Evolutionary conservation across 2,888 invertebrate genomes (phyloP).

Genomic region (Apodemia mormo): DNA sequence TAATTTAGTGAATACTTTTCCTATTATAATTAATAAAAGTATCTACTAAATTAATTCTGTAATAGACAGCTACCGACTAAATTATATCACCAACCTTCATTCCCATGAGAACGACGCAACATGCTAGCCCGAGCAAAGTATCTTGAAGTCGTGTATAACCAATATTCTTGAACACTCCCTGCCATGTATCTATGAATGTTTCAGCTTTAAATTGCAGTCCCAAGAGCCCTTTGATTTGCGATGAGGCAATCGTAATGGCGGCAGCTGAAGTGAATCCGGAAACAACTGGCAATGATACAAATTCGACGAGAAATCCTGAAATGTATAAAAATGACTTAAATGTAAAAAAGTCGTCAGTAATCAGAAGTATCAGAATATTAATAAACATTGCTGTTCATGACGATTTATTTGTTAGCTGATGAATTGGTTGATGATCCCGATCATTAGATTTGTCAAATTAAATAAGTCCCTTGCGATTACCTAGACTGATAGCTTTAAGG

Average conservation of each 20-base stretch:
- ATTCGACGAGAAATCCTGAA: slow-evolving; percentile 87
- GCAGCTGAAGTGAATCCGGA: slow-evolving; percentile 90
- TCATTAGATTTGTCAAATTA: no score
- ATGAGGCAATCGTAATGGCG: slow-evolving; percentile 87
- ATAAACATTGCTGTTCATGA: not conserved
- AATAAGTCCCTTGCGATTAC: no score
- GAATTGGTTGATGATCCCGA: no score
- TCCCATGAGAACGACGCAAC: slow-evolving; percentile 81
- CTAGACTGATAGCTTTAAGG: no score
- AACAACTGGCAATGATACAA: slow-evolving; percentile 88
- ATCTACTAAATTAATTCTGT: no score
- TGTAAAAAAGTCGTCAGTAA: not conserved
- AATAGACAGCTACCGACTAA: slow-evolving; percentile 12
- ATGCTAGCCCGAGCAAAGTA: slow-evolving; percentile 82
- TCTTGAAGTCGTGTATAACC: slow-evolving; percentile 80
- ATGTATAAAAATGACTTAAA: slow-evolving; percentile 24
- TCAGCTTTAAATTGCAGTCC: slow-evolving; percentile 84
- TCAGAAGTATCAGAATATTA: no score
- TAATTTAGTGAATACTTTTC: no score
- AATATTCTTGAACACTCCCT: slow-evolving; percentile 77
- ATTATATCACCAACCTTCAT: slow-evolving; percentile 84
- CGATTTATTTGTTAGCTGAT: not conserved
- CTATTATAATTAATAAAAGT: no score
- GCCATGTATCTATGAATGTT: slow-evolving; percentile 83
- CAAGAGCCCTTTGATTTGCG: slow-evolving; percentile 86